Evolutionary conservation across 2,888 invertebrate genomes (phyloP), one percentile per base, ranked within the genome.

Genomic region (Caenorhabditis sp.): DNA sequence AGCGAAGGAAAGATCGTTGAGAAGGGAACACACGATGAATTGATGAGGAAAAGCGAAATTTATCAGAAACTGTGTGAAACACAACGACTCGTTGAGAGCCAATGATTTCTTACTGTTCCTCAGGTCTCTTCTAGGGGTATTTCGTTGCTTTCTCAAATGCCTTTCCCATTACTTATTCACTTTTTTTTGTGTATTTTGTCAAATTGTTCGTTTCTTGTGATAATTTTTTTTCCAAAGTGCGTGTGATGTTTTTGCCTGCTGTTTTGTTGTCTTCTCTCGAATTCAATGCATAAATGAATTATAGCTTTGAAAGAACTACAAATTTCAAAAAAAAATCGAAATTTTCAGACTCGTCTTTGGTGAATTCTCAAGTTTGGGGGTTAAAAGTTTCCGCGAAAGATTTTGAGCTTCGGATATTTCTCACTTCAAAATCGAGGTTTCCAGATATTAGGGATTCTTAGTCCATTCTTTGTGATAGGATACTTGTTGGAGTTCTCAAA

Each of bases 21-120:
- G n/a, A 86, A 81, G 56, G 88, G 89, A 41, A 88, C 90, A 0
- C 91, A 91, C 63, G 85, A 89, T 24, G 85, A 89, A 47, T 86
- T 91, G 44, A 80, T 91, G 3, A 61, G 76, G 2, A 75, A 82
- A 35, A 77, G 82, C 26, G 88, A 86, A 22, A 89, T 90, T 47
- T 90, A 90, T 82, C 81, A 84, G 74, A 86, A 89, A 61, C 84
- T 91, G 5, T 90, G 90, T 72, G 86, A 89, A 59, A 89, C 89
- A 8, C 91, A 91, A 73, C 85, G 85, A 54, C 85, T 90, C 31
- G 86, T 90, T 24, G 90, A 90, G 54, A 79, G 70, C 44, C 83
- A 83, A 69, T 83, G 31, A 63, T 47, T 38, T 31, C 7, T n/a
- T n/a, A n/a, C n/a, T 38, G 38, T 38, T 38, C 38, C 12, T 38